Evolutionary conservation across 2,797 vertebrate genomes (phyloP).

Genomic region (Lophius americanus): DNA sequence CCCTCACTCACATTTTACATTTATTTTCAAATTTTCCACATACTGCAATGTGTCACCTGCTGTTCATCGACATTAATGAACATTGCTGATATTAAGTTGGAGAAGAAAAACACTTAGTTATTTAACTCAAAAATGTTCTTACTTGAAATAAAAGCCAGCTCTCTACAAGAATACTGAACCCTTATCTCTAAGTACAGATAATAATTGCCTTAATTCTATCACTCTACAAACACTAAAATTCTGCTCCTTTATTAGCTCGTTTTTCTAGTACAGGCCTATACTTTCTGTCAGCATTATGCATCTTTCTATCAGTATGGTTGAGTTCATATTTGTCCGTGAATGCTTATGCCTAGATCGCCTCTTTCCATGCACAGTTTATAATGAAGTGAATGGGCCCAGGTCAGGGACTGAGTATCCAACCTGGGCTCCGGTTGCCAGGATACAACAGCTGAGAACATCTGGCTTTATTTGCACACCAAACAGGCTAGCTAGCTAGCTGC

Average conservation of each 20-base stretch:
- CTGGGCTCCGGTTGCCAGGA: slow-evolving; percentile 84
- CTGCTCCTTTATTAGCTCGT: slow-evolving; percentile 11
- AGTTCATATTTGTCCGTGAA: slow-evolving; percentile 16
- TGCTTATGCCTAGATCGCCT: slow-evolving; percentile 71
- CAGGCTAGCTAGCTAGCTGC: slow-evolving; percentile 66
- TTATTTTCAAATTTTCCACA: slow-evolving; percentile 45
- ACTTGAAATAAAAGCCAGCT: slow-evolving; percentile 11
- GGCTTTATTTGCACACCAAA: slow-evolving; percentile 85
- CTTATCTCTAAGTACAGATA: slow-evolving; percentile 9
- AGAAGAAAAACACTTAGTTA: slow-evolving; percentile 1
- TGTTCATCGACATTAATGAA: slow-evolving; percentile 23
- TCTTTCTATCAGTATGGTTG: slow-evolving; percentile 37
- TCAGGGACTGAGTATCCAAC: slow-evolving; percentile 80
- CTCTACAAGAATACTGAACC: neutral
- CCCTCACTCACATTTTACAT: slow-evolving; percentile 66
- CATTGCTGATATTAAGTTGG: neutral
- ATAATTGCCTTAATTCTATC: slow-evolving; percentile 20
- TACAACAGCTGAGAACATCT: slow-evolving; percentile 77
- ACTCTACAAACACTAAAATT: neutral
- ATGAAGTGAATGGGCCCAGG: slow-evolving; percentile 86
- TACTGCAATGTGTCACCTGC: slow-evolving; percentile 44
- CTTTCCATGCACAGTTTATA: slow-evolving; percentile 80
- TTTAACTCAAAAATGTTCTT: slow-evolving; percentile 5
- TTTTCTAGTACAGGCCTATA: slow-evolving; percentile 21
- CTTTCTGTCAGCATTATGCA: slow-evolving; percentile 25